Conservation (phyloP, 2,888 invertebrate species). For the Poecilus cupreus region DNA sequence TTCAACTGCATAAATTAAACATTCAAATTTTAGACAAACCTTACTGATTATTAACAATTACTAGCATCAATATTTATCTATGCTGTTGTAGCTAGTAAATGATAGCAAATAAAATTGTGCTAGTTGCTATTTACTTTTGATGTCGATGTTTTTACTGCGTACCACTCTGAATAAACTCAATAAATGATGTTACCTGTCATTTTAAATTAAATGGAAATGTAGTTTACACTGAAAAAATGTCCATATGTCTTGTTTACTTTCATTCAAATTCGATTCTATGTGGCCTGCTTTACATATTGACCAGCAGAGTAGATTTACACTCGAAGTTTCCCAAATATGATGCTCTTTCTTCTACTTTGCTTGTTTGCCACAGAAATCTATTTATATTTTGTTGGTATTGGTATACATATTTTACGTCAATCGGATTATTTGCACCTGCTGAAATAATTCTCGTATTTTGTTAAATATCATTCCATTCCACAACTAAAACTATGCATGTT, state of each 20-base stretch:
- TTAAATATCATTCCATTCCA: too few species aligned
- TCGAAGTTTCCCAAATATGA: background rate
- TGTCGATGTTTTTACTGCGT: background rate
- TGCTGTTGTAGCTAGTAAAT: background rate
- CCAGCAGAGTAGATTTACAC: background rate
- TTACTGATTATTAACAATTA: conserved; percentile 55
- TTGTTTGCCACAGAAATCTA: too few species aligned
- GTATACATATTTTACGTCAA: too few species aligned
- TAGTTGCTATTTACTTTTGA: conserved; percentile 29
- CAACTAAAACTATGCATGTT: too few species aligned
- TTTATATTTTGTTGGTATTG: too few species aligned
- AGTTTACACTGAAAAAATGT: background rate
- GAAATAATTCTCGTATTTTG: too few species aligned
- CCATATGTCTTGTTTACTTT: background rate
- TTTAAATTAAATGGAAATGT: conserved; percentile 34
- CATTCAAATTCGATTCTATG: background rate
- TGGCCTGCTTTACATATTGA: background rate
- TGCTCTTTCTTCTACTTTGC: background rate
- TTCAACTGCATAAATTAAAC: conserved; percentile 55
- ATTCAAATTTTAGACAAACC: conserved; percentile 58
- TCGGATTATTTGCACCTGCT: too few species aligned
- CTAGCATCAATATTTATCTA: conserved; percentile 50
- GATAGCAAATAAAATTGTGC: conserved; percentile 17
- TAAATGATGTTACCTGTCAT: conserved; percentile 31
- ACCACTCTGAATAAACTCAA: background rate